These are phyloP conservation scores for Tichodroma muraria DNA, from an alignment of 2,113 vertebrate species.

Conservation along the genomic window DNA sequence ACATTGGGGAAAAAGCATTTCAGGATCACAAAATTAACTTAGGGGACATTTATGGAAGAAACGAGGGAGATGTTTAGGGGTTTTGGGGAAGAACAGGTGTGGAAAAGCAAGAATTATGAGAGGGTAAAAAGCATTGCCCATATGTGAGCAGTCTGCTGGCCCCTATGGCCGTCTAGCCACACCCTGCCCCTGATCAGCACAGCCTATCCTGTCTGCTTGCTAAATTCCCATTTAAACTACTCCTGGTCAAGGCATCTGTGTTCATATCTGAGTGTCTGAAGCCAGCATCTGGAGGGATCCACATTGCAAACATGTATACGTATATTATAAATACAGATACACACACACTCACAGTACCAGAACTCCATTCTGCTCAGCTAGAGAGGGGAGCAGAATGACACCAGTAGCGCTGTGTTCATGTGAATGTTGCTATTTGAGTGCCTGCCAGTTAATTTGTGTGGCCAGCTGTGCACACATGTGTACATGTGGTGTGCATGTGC, in stretches of 20 bases:
- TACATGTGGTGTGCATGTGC: no score
- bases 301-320: not conserved
- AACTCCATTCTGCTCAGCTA: not conserved
- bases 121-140: not conserved
- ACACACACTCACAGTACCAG: not conserved
- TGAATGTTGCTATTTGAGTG: not conserved
- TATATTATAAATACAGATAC: not conserved
- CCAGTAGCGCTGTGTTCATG: not conserved
- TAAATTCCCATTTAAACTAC: not conserved
- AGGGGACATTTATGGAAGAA: not conserved
- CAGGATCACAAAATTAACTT: not conserved
- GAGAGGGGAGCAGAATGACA: not conserved
- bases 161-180: rapidly evolving
- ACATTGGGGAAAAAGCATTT: not conserved
- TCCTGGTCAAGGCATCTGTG: not conserved
- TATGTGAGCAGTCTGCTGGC: not conserved
- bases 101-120: not conserved
- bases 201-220: not conserved
- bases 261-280: not conserved
- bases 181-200: not conserved
- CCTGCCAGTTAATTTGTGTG: not conserved
- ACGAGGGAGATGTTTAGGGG: not conserved
- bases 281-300: not conserved
- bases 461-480: not conserved
- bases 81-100: not conserved